Evolutionary conservation across 2,113 vertebrate species (phyloP).

Genomic region (Podarcis muralis): DNA sequence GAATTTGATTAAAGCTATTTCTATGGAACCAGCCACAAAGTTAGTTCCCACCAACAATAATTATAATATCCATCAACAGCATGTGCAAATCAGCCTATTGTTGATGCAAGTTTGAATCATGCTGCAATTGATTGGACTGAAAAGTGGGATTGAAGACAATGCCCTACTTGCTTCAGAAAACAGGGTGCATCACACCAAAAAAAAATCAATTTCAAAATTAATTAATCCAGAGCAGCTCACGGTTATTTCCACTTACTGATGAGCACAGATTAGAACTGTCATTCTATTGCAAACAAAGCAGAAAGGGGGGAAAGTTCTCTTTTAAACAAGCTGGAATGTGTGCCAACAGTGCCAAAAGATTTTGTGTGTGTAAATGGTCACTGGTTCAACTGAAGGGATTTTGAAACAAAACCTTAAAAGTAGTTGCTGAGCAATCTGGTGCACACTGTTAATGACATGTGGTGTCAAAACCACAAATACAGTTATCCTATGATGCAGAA

Average conservation of each 20-base stretch:
- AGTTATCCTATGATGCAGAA: not conserved
- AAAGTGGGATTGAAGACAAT: not conserved
- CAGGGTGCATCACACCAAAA: not conserved
- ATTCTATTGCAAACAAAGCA: not conserved
- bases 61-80: not conserved
- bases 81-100: not conserved
- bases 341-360: not conserved
- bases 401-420: not conserved
- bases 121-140: not conserved
- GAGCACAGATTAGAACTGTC: not conserved
- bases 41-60: not conserved
- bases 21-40: constrained; percentile 2
- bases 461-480: not conserved
- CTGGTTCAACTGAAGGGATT: not conserved
- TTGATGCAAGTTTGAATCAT: not conserved
- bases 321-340: not conserved
- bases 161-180: not conserved
- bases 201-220: not conserved
- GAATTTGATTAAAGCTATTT: not conserved
- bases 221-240: not conserved
- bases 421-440: not conserved
- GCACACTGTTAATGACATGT: not conserved
- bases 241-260: not conserved
- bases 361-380: not conserved
- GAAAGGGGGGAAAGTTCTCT: not conserved